Conservation (phyloP, 1,140 invertebrate species). For the Heliothis virescens region DNA sequence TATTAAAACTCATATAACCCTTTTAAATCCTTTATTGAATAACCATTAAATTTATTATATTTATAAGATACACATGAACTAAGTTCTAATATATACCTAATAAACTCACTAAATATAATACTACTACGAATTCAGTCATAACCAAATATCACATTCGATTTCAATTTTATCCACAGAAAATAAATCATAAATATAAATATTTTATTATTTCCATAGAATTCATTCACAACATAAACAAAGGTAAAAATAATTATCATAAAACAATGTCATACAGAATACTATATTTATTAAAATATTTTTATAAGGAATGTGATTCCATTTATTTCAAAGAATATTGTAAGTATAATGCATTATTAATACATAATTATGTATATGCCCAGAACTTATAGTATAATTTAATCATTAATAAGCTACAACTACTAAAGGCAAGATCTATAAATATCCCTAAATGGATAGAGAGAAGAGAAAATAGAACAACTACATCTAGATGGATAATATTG, state of each 20-base stretch:
- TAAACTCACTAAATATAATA: slow-evolving; percentile 31
- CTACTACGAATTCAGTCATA: slow-evolving; percentile 38
- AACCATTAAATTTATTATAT: slow-evolving; percentile 17
- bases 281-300: not conserved
- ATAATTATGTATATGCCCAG: not conserved
- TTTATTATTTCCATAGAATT: not conserved
- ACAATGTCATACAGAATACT: not conserved
- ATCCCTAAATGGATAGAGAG: slow-evolving; percentile 2
- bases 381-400: not conserved
- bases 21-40: slow-evolving; percentile 38
- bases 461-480: slow-evolving; percentile 6
- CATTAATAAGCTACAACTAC: not conserved
- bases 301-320: not conserved
- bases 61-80: slow-evolving; percentile 7
- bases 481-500: slow-evolving; percentile 2
- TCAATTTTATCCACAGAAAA: not conserved
- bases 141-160: slow-evolving; percentile 38
- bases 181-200: not conserved
- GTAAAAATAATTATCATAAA: slow-evolving; percentile 1
- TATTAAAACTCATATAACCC: slow-evolving; percentile 35
- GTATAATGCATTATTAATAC: not conserved
- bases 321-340: not conserved
- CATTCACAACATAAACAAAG: not conserved
- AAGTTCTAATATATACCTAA: slow-evolving; percentile 6
- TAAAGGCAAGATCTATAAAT: slow-evolving; percentile 6